Conservation (phyloP, 2,113 vertebrate genomes). For the Misgurnus mizolepis region DNA sequence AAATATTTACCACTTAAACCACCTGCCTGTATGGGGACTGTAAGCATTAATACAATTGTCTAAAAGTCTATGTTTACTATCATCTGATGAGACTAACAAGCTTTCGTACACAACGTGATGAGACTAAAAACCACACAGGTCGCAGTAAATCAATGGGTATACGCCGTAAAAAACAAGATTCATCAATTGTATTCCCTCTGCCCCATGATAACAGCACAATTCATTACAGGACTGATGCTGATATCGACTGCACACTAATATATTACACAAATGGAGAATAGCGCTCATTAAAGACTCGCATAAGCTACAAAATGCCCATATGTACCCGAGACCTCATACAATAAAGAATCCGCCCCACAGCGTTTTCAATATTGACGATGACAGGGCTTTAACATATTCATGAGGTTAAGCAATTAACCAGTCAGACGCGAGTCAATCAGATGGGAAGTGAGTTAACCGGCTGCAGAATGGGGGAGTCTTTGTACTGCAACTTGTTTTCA, state of each 20-base stretch:
- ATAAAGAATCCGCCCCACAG: background rate
- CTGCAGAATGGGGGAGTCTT: background rate
- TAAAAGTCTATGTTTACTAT: background rate
- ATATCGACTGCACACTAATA: constrained; percentile 38
- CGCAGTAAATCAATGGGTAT: constrained; percentile 17
- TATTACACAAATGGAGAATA: constrained; percentile 43
- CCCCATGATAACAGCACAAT: constrained; percentile 14
- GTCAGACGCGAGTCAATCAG: background rate
- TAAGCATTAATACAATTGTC: background rate
- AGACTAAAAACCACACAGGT: constrained; percentile 8
- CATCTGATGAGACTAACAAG: background rate
- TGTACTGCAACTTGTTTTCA: no score
- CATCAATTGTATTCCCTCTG: constrained; percentile 37
- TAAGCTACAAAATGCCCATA: constrained; percentile 6
- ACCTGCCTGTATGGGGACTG: no score
- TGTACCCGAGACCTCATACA: background rate
- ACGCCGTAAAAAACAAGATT: constrained; percentile 22
- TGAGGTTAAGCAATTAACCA: constrained; percentile 40
- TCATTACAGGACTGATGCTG: constrained; percentile 27
- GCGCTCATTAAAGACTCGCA: constrained; percentile 19
- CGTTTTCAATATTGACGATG: constrained; percentile 11
- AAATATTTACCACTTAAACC: no score
- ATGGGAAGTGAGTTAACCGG: constrained; percentile 5
- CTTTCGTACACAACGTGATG: no score
- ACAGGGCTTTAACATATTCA: constrained; percentile 23